Evolutionary conservation across 30 jellyfish, hydroid and myxozoan genomes (phyloP), one percentile per base, ranked within the genome.

Genomic region (Hydra vulgaris): DNA sequence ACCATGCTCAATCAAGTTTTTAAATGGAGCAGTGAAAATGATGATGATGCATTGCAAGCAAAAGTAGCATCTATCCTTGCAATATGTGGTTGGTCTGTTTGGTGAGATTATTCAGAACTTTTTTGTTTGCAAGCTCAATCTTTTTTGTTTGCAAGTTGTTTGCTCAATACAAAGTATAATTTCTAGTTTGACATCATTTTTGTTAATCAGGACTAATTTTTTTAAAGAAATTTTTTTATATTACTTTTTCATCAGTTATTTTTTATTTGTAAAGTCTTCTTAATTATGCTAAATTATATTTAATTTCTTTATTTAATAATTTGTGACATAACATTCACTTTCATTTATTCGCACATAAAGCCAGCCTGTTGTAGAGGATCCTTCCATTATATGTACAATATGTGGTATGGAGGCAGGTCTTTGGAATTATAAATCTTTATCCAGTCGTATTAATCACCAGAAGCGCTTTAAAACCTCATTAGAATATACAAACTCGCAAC

Each of bases 391-490:
- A 24, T 94, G 99, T 74, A 85, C 91, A 61, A 72, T 88, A 23
- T 94, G 99, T 84, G 83, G 85, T 0, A 85, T 77, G 66, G 96
- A 94, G 74, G 89, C 87, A 52, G 99, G 99, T 17, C 81, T 94
- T 73, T 94, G 99, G 99, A 88, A 94, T 73, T 94, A 53, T 72
- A 80, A 80, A 26, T 80, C 87, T 70, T 24, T 80, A 8, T 69
- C 84, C 18, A 19, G 26, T 18, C 87, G 87, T 0, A 8, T 22
- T 0, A n/a, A n/a, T 23, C 80, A 80, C 7, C 79, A 27, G 17
- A 80, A 80, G 69, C 84, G 81, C 17, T 24, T 22, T 8, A 80
- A 80, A 70, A 26, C 83, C 0, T 27, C 20, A 12, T 23, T 68
- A 23, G 70, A 17, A 22, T 54, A 70, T 22, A 69, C 87, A 26